Percentiles rank a stretch among this genome's conserved stretches.
Conservation (phyloP, 2,888 invertebrate species). For the Cephonodes hylas region DNA sequence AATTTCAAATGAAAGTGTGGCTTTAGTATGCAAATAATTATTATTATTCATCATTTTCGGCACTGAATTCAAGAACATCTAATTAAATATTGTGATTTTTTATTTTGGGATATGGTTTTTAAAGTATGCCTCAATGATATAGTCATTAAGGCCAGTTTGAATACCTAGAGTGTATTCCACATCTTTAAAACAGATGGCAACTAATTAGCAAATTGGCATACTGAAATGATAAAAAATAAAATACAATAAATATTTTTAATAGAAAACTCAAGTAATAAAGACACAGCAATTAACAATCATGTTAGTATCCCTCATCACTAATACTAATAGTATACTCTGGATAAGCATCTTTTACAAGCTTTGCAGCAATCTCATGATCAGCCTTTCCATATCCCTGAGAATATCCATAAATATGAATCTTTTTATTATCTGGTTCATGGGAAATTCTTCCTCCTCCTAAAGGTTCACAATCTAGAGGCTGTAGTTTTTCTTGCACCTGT, state of each 20-base stretch:
- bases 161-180: too few species aligned
- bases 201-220: too few species aligned
- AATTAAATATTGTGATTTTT: too few species aligned
- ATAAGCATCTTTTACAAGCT: constrained; percentile 87
- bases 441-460: constrained; percentile 96
- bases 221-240: not conserved
- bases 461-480: constrained; percentile 87
- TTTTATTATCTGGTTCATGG: constrained; percentile 88
- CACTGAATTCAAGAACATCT: too few species aligned
- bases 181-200: too few species aligned
- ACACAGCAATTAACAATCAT: not conserved
- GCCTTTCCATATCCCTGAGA: constrained; percentile 96
- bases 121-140: too few species aligned
- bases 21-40: too few species aligned
- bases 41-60: too few species aligned
- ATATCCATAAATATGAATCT: constrained; percentile 94
- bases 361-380: constrained; percentile 90
- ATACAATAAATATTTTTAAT: not conserved
- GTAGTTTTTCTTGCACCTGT: constrained; percentile 64
- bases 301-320: constrained; percentile 92
- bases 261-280: not conserved
- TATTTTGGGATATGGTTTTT: too few species aligned
- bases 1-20: too few species aligned
- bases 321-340: constrained; percentile 88
- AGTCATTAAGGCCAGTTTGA: too few species aligned